Evolutionary conservation across 2,113 vertebrate species (phyloP).

Genomic region (Poeciliopsis retropinna): DNA sequence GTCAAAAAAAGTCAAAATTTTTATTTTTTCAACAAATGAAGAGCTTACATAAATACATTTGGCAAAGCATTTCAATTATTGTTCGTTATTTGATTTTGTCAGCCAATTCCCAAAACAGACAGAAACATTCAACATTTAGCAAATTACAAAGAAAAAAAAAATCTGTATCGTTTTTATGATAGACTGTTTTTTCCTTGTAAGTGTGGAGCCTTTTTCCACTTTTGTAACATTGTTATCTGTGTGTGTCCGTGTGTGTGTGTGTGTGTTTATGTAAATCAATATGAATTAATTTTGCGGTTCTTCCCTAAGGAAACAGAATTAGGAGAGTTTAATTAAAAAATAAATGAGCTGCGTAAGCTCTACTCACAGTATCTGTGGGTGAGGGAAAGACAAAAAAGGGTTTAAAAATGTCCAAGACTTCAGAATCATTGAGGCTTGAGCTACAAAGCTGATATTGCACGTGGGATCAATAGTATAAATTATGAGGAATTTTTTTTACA

Average conservation of each 20-base stretch:
- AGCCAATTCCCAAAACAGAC: background rate
- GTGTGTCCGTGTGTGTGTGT: background rate
- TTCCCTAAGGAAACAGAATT: conserved; percentile 42
- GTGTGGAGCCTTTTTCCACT: background rate
- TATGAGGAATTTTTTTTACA: too few relatives aligned
- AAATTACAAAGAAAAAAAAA: background rate
- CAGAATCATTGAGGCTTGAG: background rate
- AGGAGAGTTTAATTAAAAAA: conserved; percentile 38
- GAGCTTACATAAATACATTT: background rate
- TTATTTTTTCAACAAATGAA: background rate
- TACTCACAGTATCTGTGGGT: background rate
- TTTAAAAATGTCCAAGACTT: background rate
- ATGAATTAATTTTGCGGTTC: conserved; percentile 30
- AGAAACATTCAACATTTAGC: background rate
- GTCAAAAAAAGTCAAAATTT: too few relatives aligned
- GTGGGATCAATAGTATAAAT: background rate
- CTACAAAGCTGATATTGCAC: background rate
- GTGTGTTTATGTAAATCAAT: conserved; percentile 37
- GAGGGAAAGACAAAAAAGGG: conserved; percentile 3
- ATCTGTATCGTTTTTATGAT: too few relatives aligned
- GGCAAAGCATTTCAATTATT: background rate
- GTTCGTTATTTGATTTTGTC: background rate
- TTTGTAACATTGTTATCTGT: background rate
- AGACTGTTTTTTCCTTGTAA: background rate
- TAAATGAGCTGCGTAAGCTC: conserved; percentile 22